These are phyloP conservation scores for Drosophila nasuta DNA, from an alignment of 1,140 invertebrate genomes.

Conservation along the genomic window DNA sequence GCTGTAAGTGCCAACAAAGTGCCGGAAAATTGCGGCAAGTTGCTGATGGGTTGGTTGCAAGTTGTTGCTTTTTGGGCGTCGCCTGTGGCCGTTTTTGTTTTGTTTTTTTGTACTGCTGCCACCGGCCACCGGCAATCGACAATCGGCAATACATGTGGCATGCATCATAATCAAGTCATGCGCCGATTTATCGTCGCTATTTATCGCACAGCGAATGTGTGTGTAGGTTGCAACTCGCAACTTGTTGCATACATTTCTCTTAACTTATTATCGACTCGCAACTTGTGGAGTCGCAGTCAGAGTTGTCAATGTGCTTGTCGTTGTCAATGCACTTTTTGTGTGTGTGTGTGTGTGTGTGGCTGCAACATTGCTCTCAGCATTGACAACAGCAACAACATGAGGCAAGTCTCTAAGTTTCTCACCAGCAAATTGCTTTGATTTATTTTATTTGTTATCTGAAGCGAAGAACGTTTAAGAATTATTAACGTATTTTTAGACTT, in stretches of 20 bases:
- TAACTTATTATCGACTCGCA: slow-evolving; percentile 9
- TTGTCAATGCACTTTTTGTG: too few species aligned
- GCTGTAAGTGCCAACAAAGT: slow-evolving; percentile 65
- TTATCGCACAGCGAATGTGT: slow-evolving; percentile 30
- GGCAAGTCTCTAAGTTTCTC: too few species aligned
- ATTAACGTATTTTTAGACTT: too few species aligned
- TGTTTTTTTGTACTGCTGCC: background rate
- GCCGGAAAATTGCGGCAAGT: slow-evolving; percentile 58
- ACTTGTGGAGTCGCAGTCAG: background rate
- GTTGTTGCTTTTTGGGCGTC: slow-evolving; percentile 38
- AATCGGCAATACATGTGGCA: slow-evolving; percentile 13
- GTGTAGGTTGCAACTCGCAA: slow-evolving; percentile 23
- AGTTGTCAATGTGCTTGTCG: slow-evolving; percentile 15
- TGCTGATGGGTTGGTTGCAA: slow-evolving; percentile 66
- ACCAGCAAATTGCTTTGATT: too few species aligned
- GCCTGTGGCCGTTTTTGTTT: slow-evolving; percentile 20
- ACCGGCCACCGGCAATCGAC: background rate
- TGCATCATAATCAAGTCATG: slow-evolving; percentile 43
- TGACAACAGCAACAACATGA: too few species aligned
- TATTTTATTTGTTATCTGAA: too few species aligned
- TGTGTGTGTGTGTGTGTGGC: too few species aligned
- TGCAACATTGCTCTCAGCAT: background rate
- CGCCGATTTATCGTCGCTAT: slow-evolving; percentile 27
- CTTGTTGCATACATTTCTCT: slow-evolving; percentile 19
- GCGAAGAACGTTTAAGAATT: too few species aligned